Evolutionary conservation across 1,140 invertebrate genomes (phyloP).

Genomic region (Dendrolimus kikuchii): DNA sequence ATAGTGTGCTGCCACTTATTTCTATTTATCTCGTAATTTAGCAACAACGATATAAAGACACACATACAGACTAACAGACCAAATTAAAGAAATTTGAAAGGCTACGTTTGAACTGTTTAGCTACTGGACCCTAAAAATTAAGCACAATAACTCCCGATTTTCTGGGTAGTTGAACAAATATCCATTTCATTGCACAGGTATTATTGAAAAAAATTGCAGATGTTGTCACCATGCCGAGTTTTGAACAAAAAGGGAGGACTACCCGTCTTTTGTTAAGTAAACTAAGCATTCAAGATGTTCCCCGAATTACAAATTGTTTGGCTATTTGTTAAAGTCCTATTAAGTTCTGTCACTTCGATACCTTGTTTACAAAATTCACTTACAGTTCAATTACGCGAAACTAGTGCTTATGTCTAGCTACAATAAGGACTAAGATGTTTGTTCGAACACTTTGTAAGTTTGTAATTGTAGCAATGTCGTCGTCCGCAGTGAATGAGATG

Average conservation of each 20-base stretch:
- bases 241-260: conserved; percentile 43
- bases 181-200: conserved; percentile 52
- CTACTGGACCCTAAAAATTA: conserved; percentile 16
- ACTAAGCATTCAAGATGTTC: conserved; percentile 62
- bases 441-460: conserved; percentile 19
- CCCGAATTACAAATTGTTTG: conserved; percentile 67
- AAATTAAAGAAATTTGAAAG: too few relatives aligned
- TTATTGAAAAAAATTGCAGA: conserved; percentile 50
- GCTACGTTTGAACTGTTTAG: too few relatives aligned
- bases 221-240: conserved; percentile 52
- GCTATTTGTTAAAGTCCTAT: conserved; percentile 69
- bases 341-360: conserved; percentile 59
- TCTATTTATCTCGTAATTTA: too few relatives aligned
- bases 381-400: conserved; percentile 8
- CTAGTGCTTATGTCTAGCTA: conserved; percentile 13
- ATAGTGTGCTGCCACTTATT: too few relatives aligned
- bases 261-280: conserved; percentile 53
- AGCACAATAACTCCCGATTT: conserved; percentile 62
- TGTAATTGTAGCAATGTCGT: conserved; percentile 60
- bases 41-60: too few relatives aligned
- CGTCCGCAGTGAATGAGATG: conserved; percentile 55
- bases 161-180: conserved; percentile 70
- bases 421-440: conserved; percentile 8
- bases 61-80: too few relatives aligned
- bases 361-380: conserved; percentile 23